These are phyloP conservation scores for Chinchilla lanigera DNA, from an alignment of 2,113 vertebrate species.

Conservation along the genomic window DNA sequence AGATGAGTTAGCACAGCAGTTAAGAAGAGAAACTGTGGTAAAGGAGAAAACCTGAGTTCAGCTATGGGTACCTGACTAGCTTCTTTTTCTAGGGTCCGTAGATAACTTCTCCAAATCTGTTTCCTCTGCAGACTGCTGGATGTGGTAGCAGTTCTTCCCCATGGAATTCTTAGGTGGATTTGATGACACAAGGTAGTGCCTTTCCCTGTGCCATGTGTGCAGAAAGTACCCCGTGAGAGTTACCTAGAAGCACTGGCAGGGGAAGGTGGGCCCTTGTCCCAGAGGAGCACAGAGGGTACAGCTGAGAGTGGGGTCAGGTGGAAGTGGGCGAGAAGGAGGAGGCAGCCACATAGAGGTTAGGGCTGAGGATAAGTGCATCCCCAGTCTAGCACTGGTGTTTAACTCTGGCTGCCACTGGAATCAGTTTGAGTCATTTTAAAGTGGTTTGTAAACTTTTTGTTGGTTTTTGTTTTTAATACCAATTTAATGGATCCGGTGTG, in stretches of 20 bases:
- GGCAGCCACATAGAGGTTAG: not conserved
- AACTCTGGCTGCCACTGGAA: not conserved
- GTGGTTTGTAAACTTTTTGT: not conserved
- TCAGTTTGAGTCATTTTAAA: not conserved
- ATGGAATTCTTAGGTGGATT: not conserved
- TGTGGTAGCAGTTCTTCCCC: not conserved
- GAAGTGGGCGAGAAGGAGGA: not conserved
- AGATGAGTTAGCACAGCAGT: not conserved
- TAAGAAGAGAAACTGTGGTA: not conserved
- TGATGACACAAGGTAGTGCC: not conserved
- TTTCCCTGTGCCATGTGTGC: not conserved
- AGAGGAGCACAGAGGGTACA: not conserved
- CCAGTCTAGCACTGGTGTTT: not conserved
- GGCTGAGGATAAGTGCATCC: not conserved
- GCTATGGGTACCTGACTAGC: not conserved
- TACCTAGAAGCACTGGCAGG: not conserved
- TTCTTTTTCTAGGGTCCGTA: not conserved
- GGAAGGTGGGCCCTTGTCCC: not conserved
- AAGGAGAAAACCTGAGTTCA: conserved; percentile 14
- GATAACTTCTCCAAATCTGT: not conserved
- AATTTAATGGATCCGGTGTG: not conserved
- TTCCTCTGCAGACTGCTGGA: not conserved
- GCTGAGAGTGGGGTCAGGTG: not conserved
- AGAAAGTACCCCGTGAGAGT: not conserved
- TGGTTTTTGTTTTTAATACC: not conserved